Conservation (phyloP, 2,888 invertebrate species). For the Arge pagana region DNA sequence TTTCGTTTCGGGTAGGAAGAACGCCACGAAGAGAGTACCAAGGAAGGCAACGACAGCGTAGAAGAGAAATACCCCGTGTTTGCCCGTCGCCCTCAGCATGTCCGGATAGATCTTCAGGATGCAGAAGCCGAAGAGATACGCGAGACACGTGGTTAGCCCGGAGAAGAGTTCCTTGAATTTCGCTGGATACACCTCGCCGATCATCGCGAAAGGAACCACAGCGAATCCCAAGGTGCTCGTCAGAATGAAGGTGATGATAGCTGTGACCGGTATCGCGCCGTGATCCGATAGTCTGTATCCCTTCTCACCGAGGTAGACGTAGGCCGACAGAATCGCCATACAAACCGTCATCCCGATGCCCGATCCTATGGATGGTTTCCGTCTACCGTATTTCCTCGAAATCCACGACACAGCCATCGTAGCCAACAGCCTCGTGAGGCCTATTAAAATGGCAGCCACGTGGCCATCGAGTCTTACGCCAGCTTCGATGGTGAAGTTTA, state of each 20-base stretch:
- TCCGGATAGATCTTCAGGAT: conserved; percentile 61
- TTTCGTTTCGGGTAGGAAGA: conserved; percentile 62
- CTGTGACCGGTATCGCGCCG: conserved; percentile 55
- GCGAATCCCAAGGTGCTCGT: conserved; percentile 62
- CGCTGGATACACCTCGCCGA: conserved; percentile 63
- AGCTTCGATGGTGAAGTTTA: conserved; percentile 60
- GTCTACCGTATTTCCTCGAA: conserved; percentile 63
- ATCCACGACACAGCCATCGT: conserved; percentile 57
- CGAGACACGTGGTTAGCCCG: conserved; percentile 59
- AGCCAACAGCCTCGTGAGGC: conserved; percentile 58
- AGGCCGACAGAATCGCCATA: conserved; percentile 60
- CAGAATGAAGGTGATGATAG: conserved; percentile 60
- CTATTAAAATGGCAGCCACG: conserved; percentile 61
- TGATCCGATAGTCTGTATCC: conserved; percentile 41
- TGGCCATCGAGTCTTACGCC: conserved; percentile 60
- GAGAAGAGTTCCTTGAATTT: conserved; percentile 62
- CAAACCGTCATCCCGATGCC: conserved; percentile 63
- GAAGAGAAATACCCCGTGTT: conserved; percentile 60
- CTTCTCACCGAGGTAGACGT: conserved; percentile 49
- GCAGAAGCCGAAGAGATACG: conserved; percentile 62
- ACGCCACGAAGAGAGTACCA: conserved; percentile 60
- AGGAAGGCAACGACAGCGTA: conserved; percentile 58
- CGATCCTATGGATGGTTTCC: conserved; percentile 64
- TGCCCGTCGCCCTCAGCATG: conserved; percentile 55
- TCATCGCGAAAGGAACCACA: conserved; percentile 64